Conservation (phyloP, 35 echinoderm and acorn worm genomes). For the Lytechinus pictus region DNA sequence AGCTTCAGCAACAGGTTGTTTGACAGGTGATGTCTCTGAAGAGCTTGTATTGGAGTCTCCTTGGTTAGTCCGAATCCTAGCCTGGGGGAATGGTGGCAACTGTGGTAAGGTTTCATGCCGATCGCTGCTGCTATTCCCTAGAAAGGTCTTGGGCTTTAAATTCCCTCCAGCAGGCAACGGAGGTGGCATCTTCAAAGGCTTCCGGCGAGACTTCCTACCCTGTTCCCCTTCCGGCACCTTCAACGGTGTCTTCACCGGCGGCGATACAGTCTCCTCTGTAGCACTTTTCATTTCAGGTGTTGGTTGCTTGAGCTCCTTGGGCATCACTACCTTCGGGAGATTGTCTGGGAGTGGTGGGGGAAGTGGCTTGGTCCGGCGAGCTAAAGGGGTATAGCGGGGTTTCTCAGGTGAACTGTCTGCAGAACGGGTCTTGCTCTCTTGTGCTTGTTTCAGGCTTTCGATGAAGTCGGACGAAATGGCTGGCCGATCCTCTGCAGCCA, state of each 20-base stretch:
- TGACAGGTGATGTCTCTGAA: neutral
- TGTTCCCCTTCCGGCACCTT: neutral
- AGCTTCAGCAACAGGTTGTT: neutral
- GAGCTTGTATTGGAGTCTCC: neutral
- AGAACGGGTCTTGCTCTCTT: neutral
- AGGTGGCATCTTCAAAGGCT: constrained; percentile 24
- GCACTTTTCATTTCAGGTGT: neutral
- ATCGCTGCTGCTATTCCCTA: neutral
- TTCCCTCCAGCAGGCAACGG: neutral
- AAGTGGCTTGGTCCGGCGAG: neutral
- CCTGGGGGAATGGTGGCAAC: neutral
- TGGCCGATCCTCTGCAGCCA: neutral
- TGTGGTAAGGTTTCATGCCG: neutral
- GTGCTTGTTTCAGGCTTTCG: neutral
- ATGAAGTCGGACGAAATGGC: neutral
- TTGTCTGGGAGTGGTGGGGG: neutral
- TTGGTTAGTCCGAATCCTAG: neutral
- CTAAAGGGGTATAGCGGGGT: neutral
- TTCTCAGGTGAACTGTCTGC: neutral
- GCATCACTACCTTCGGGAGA: neutral
- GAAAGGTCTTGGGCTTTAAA: neutral
- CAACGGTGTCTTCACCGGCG: neutral
- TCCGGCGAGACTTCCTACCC: neutral
- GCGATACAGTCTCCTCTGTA: neutral
- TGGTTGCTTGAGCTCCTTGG: neutral